Base-by-base conservation (phyloP, 2,888 invertebrate genomes). In the Lithosia quadra region DNA sequence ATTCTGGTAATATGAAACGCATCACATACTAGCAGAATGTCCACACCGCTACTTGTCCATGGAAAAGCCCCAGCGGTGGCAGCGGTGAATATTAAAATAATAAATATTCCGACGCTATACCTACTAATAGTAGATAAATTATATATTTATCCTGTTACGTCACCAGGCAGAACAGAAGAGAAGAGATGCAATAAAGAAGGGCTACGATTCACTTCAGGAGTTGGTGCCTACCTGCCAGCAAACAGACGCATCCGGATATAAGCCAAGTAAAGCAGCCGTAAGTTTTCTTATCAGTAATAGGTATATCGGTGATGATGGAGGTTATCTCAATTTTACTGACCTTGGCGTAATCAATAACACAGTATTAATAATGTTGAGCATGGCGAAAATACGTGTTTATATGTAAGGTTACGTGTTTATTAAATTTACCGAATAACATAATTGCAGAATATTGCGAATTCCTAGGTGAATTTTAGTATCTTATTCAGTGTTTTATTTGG, bases 131-230 rank as follows among this genome's bases (percentile, higher is more conserved):
- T 34, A 22, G 15, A 13, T 5, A 24, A 56, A 5, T 9, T 22
- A 15, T 7, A 15, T 56, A 1, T 56, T 56, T 9, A 22, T 24
- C 22, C 22, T 13, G 10, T 24, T 28, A 15, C 24, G 22, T 36
- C 56, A 83, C 43, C 97, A 99, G 94, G 99, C 99, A 3, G 99
- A 99, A 91, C 99, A 99, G 90, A 99, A 99, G 88, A 96, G 99
- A 76, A 96, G 99, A 84, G 99, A 99, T 96, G 99, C 99, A 2
- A 99, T 99, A 74, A 99, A 99, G 92, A 99, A 98, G 90, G 99
- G 99, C 0, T 99, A 99, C 90, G 99, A 99, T 90, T 98, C 98
- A 3, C 95, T 99, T 22, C 99, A 99, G 91, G 97, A 98, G 83
- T 93, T 99, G 75, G 99, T 99, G 15, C 99, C 99, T 0, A 98